Base-by-base conservation (phyloP, 2,888 invertebrate species). In the Drosophila picticornis region DNA sequence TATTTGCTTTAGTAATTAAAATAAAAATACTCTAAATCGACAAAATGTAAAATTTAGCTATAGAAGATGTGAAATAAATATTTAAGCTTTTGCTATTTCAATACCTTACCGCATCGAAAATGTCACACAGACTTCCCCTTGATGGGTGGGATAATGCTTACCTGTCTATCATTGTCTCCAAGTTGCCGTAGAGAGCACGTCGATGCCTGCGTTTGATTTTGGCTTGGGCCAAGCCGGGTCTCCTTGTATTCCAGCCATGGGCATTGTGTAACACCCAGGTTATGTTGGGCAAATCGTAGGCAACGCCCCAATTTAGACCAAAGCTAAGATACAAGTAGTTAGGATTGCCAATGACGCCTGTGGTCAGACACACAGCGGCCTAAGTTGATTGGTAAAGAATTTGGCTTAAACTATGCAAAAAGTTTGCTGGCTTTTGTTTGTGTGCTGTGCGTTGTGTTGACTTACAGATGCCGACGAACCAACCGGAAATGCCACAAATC, bases 161-260 rank as follows among this genome's bases (percentile, higher is more conserved):
- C 97, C 95, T 95, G 89, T 96, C 94, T 92, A 97, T 94, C 83
- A 96, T 94, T 29, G 94, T 92, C 90, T 96, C 96, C 80, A 97
- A 81, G 85, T 96, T 96, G 61, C 94, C 94, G 88, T 96, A 97
- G 40, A 97, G 93, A 65, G 96, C 95, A 9, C 96, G 92, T 1
- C 96, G 94, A 85, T 95, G 95, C 59, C 96, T 93, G 52, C 96
- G 94, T 56, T 92, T 92, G 59, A 92, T 91, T 84, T 86, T 75
- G n/a, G 84, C 76, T 19, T 72, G 32, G 27, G 75, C 75, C 10
- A 66, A 11, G 32, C 25, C 55, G 3, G 77, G 72, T 31, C 82
- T 83, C 69, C 55, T 81, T 51, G 72, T 77, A 53, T 75, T 81
- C 65, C 91, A 90, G 19, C 89, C 92, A 43, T 91, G 78, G n/a